phyloP scores from a whole-genome alignment of 1,140 invertebrate species.

The Metopolophium dirhodum region DNA sequence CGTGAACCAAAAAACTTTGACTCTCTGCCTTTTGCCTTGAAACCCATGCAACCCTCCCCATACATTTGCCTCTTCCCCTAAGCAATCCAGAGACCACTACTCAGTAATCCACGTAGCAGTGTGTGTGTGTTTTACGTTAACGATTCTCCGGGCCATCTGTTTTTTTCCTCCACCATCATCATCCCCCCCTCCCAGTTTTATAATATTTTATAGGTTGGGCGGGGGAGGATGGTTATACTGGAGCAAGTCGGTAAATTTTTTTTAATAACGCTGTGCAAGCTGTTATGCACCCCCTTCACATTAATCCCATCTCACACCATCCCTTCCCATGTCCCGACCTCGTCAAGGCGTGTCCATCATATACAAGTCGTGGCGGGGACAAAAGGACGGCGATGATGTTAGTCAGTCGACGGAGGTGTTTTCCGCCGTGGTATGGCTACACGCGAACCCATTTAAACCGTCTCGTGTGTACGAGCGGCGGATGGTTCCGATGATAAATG shows the following conservation, averaged over 20 bases:
- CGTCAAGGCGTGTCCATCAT: not conserved
- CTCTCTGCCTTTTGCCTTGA: not conserved
- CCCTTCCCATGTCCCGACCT: not conserved
- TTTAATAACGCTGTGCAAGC: slow-evolving; percentile 50
- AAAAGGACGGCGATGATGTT: not conserved
- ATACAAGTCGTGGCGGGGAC: not conserved
- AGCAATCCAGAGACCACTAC: not conserved
- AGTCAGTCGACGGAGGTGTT: not conserved
- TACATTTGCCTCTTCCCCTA: not conserved
- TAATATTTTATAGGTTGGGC: not conserved
- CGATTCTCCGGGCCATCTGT: slow-evolving; percentile 30
- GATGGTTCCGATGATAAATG: not conserved
- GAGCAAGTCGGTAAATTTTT: slow-evolving; percentile 27
- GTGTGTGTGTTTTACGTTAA: slow-evolving; percentile 29
- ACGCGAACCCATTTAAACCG: slow-evolving; percentile 29
- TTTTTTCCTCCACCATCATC: not conserved
- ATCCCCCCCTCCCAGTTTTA: not conserved
- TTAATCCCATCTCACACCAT: not conserved
- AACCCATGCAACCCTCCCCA: not conserved
- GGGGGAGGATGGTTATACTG: not conserved
- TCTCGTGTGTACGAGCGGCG: not conserved
- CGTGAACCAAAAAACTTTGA: not conserved
- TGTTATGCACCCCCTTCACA: not conserved
- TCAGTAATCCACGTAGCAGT: not conserved
- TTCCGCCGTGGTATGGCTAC: slow-evolving; percentile 7